Evolutionary conservation across 2,113 vertebrate genomes (phyloP), one percentile per base, ranked within the genome.

Genomic region (Sylvietta virens): DNA sequence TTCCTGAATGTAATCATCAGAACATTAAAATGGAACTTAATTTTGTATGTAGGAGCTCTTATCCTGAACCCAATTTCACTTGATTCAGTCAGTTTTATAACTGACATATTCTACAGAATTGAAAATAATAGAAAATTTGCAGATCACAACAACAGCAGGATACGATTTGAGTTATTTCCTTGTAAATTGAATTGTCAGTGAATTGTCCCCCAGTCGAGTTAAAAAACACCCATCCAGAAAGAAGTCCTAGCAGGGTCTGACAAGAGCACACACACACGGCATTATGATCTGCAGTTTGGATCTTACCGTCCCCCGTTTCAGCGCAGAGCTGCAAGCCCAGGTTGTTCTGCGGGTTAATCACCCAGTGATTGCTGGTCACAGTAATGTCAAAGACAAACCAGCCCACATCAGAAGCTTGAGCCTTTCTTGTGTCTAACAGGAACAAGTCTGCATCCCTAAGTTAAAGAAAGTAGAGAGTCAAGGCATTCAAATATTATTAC

Each of bases 311-410:
- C 81, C 84, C 97, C 4, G 98, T 99, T 97, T 99, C 99, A 92
- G 98, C 98, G 67, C 98, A 99, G 91, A 99, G 99, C 73, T 99
- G 99, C 91, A 99, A 98, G 42, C 99, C 99, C 97, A 99, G 96
- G 97, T 99, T 99, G 97, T 99, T 99, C 97, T 99, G 99, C 10
- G 99, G 99, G 94, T 99, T 99, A 95, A 99, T 98, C 94, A 99
- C 98, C 99, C 99, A 99, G 78, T 99, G 99, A 95, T 99, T 99
- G 97, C 99, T 99, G 94, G 99, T 99, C 91, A 98, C 99, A 24
- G 99, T 99, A 95, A 99, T 99, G 97, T 99, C 99, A 91, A 99
- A 99, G 73, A 99, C 99, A 81, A 99, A 98, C 99, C 99, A 99
- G 62, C 99, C 99, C 77, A 99, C 99, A 64, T 99, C 98, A n/a